These are phyloP conservation scores for Tonatia bakeri DNA, from an alignment of 2,113 vertebrate genomes.

Conservation along the genomic window DNA sequence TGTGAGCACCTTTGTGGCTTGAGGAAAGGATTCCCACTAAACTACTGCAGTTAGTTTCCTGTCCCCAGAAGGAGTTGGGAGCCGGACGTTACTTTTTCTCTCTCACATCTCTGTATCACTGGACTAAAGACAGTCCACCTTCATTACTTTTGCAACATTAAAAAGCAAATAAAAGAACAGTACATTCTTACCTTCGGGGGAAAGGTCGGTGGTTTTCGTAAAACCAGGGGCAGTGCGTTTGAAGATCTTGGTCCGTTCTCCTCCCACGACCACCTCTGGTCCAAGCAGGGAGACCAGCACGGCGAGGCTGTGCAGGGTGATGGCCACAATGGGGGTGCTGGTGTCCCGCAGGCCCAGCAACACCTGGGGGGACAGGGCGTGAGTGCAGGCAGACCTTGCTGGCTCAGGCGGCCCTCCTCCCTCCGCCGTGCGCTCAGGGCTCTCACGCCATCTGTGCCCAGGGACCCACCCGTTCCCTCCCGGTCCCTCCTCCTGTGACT, in stretches of 20 bases:
- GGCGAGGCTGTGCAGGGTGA: slow-evolving; percentile 93
- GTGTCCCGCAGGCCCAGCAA: slow-evolving; percentile 95
- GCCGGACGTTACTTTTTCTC: background rate
- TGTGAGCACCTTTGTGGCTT: background rate
- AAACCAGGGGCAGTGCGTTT: slow-evolving; percentile 94
- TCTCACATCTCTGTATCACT: background rate
- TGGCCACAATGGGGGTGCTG: slow-evolving; percentile 89
- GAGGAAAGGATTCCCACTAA: background rate
- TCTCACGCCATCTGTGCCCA: background rate
- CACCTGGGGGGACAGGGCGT: slow-evolving; percentile 80
- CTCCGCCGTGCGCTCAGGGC: background rate
- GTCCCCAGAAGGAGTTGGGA: background rate
- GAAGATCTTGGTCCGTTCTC: slow-evolving; percentile 95
- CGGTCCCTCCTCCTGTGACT: background rate
- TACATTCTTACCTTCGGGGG: slow-evolving; percentile 89
- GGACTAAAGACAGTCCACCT: background rate
- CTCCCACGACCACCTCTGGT: slow-evolving; percentile 95
- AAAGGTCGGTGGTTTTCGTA: slow-evolving; percentile 88
- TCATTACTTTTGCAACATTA: background rate
- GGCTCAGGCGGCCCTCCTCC: background rate
- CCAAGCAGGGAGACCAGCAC: slow-evolving; percentile 94
- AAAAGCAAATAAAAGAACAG: background rate
- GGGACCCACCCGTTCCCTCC: background rate
- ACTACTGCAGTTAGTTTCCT: background rate
- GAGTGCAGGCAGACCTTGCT: background rate